Conservation (phyloP, 2,113 vertebrate genomes). For the Cyrtonyx montezumae region DNA sequence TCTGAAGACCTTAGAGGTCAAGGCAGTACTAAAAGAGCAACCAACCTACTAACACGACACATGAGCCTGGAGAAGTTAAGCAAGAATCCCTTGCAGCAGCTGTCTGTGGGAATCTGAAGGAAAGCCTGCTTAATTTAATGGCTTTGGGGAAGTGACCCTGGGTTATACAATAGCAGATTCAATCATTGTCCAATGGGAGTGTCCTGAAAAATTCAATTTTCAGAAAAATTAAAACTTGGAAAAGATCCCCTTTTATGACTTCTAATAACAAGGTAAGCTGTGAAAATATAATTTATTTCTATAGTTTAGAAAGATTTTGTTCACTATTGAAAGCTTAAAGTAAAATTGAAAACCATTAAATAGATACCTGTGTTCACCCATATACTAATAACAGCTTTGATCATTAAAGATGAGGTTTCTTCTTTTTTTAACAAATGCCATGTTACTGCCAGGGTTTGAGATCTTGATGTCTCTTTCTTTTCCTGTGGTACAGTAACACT, state of each 20-base stretch:
- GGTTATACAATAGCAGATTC: not conserved
- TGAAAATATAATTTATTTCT: conserved; percentile 7
- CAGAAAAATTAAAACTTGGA: not conserved
- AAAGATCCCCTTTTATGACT: not conserved
- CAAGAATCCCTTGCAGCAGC: conserved; percentile 25
- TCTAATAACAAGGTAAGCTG: not conserved
- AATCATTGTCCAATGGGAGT: not conserved
- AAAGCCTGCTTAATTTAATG: not conserved
- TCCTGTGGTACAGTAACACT: conserved; percentile 8
- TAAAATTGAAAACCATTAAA: conserved; percentile 42
- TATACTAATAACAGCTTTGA: conserved; percentile 50
- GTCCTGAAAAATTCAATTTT: conserved; percentile 1
- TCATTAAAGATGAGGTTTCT: conserved; percentile 33
- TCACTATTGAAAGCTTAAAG: conserved; percentile 35
- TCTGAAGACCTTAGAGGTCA: conserved; percentile 48
- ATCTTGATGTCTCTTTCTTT: conserved; percentile 31
- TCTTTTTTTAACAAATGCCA: conserved; percentile 58
- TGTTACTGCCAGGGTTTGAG: not conserved
- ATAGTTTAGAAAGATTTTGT: conserved; percentile 24
- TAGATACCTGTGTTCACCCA: conserved; percentile 22
- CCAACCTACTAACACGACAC: not conserved
- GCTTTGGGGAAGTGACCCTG: conserved; percentile 5
- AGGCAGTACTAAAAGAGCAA: conserved; percentile 41
- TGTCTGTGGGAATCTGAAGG: not conserved
- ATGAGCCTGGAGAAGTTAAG: conserved; percentile 7